Base-by-base conservation (phyloP, 2,888 invertebrate species). In the Rhaphigaster nebulosa region DNA sequence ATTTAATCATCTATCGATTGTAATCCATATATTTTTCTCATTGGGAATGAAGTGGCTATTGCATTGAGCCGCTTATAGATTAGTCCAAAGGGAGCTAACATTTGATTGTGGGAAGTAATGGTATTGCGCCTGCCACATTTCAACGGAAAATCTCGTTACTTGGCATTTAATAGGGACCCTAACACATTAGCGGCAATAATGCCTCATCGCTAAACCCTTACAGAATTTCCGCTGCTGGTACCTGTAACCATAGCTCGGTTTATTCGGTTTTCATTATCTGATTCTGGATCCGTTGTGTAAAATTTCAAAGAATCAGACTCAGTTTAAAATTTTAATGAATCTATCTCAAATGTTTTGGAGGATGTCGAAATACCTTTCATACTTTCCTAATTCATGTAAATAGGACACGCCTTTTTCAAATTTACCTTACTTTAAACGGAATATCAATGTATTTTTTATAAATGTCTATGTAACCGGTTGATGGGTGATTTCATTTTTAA, bases 151-250 rank as follows among this genome's bases (percentile, higher is more conserved):
- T 84, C 84, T 84, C 45, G 45, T 84, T 84, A 84, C 45, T 50
- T 84, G 84, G 45, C 84, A 26, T 84, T 45, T 84, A 84, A 84
- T 84, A 84, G 84, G 45, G 45, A 50, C 26, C 45, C 84, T 45
- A 84, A 84, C 84, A 84, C 84, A 84, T 84, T 84, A 84, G 45
- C n/a, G 41, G 84, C n/a, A 84, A 84, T 84, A 84, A 84, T 84
- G 84, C 84, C 18, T 84, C 84, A 84, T 84, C 45, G 6, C 45
- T 50, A 13, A 45, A 26, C n/a, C 45, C 45, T 38, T 23, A 76
- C 26, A 41, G 45, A 50, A n/a, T 84, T 84, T 45, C 41, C 26
- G 6, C 84, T 45, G 18, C 45, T 50, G 41, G 23, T 45, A 50
- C 34, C 45, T 84, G n/a, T 84, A 26, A 45, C n/a, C 84, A 84